Base-by-base conservation (phyloP, 2,888 invertebrate species). In the Fragum whitleyi region DNA sequence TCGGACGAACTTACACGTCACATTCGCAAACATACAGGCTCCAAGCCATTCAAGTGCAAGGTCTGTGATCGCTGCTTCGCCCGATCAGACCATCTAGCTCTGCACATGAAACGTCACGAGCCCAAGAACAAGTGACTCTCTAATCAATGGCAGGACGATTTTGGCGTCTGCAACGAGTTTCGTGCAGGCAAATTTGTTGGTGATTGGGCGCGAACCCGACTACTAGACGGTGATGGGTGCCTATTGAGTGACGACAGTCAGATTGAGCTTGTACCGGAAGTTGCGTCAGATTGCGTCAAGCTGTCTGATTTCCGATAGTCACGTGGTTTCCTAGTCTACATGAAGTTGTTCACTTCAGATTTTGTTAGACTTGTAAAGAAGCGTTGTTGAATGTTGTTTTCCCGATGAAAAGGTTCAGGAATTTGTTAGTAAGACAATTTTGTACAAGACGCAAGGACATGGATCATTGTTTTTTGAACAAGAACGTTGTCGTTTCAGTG, bases 101-200 rank as follows among this genome's bases (percentile, higher is more conserved):
- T 95, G 42, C 95, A 95, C 92, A 95, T 95, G 95, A 95, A 95
- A 90, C 92, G 95, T 32, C 95, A 95, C 95, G 95, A 98, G 93
- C 98, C 98, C 90, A 98, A 98, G 95, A 84, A 67, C 72, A 89
- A 90, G 74, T 86, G 85, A 85, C 82, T 80, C 51, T 65, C 69
- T 65, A 19, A 29, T 16, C 23, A 29, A 69, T 28, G 26, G 47
- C 51, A 69, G 47, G 51, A 51, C 2, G 68, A 69, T 29, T 69
- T 69, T 69, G 68, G 42, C 51, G 51, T 29, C 68, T 69, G 68
- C 51, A 28, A 36, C 51, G 51, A 47, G 53, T 28, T 42, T 21
- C 47, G 42, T 26, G 19, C 51, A 47, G 51, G 26, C 51, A 26
- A 51, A 51, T 70, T 69, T 76, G 29, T 42, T 70, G 70, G 62